Evolutionary conservation across 2,113 vertebrate genomes (phyloP).

Genomic region (Nettapus auritus): DNA sequence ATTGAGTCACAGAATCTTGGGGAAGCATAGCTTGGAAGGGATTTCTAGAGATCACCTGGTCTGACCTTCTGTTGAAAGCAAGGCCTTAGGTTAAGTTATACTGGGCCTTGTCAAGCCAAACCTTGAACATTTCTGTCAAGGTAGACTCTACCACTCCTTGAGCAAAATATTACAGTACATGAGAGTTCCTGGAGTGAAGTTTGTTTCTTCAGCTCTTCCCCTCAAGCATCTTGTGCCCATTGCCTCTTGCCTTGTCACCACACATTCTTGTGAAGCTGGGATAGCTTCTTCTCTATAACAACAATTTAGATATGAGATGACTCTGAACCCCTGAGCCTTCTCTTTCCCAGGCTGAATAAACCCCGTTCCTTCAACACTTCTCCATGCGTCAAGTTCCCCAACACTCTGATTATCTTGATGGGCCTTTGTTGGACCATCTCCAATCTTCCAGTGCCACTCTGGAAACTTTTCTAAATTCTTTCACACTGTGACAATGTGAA

Average conservation of each 20-base stretch:
- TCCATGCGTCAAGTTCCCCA: accelerated
- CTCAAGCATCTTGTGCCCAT: background rate
- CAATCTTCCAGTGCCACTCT: background rate
- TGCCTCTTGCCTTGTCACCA: background rate
- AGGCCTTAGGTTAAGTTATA: background rate
- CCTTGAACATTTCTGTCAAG: background rate
- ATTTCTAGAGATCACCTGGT: background rate
- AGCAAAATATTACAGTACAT: background rate
- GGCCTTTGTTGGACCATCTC: accelerated
- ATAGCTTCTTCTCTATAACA: background rate
- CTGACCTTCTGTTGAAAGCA: background rate
- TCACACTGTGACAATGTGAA: background rate
- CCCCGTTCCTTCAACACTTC: background rate
- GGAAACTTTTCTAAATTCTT: background rate
- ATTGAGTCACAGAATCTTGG: background rate
- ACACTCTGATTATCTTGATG: background rate
- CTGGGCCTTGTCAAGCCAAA: background rate
- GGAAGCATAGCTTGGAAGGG: background rate
- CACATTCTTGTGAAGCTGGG: background rate
- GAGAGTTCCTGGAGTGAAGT: background rate
- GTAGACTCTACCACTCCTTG: background rate
- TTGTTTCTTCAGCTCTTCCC: background rate
- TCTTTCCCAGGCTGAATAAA: accelerated
- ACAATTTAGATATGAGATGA: background rate
- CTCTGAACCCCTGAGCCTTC: background rate